phyloP scores from a whole-genome alignment of 1,140 invertebrate species.

The Cydia fagiglandana region DNA sequence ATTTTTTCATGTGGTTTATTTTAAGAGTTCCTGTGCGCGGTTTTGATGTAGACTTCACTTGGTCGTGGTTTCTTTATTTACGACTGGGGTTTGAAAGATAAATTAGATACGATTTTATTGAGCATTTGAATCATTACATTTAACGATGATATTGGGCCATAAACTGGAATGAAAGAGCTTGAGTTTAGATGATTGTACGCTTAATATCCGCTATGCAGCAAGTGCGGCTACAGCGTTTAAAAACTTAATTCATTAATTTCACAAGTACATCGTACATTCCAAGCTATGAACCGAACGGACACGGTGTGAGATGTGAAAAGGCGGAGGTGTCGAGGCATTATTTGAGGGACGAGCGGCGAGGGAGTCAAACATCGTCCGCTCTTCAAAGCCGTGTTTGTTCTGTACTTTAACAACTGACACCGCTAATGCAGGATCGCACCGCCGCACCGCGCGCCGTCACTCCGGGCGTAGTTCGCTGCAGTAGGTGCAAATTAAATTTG shows the following conservation, averaged over 20 bases:
- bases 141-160: slow-evolving; percentile 22
- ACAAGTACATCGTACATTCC: slow-evolving; percentile 42
- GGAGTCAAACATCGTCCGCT: slow-evolving; percentile 54
- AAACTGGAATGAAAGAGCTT: slow-evolving; percentile 22
- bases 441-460: too few relatives aligned
- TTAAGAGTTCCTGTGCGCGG: slow-evolving; percentile 50
- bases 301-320: slow-evolving; percentile 64
- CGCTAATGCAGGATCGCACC: slow-evolving; percentile 47
- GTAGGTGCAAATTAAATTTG: slow-evolving; percentile 24
- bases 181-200: not conserved
- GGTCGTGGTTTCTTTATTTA: slow-evolving; percentile 27
- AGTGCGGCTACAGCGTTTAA: not conserved
- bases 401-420: slow-evolving; percentile 58
- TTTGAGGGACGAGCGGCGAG: slow-evolving; percentile 45
- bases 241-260: not conserved
- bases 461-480: not conserved
- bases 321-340: slow-evolving; percentile 66
- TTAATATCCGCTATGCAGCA: not conserved
- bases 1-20: slow-evolving; percentile 56
- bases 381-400: slow-evolving; percentile 59
- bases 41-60: slow-evolving; percentile 38
- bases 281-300: slow-evolving; percentile 50
- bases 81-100: slow-evolving; percentile 22
- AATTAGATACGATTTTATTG: slow-evolving; percentile 32
- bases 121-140: slow-evolving; percentile 23